These are phyloP conservation scores for Gryon sp. DNA, from an alignment of 1,140 invertebrate genomes.

Conservation along the genomic window DNA sequence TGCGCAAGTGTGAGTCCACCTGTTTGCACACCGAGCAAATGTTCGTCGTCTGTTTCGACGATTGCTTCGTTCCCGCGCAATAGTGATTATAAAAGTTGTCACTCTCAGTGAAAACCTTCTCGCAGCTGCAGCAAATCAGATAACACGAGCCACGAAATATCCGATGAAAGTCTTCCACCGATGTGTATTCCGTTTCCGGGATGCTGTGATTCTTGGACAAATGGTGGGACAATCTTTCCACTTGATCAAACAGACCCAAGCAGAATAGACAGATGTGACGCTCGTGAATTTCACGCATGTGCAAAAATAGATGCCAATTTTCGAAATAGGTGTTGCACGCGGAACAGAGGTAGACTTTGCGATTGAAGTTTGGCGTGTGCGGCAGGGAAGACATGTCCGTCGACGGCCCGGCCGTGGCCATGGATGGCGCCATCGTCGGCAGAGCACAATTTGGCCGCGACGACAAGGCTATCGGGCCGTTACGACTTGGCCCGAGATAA, in stretches of 20 bases:
- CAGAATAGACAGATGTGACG: slow-evolving; percentile 89
- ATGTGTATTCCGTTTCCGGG: slow-evolving; percentile 83
- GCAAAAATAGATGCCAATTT: slow-evolving; percentile 90
- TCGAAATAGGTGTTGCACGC: slow-evolving; percentile 89
- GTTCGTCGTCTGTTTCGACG: slow-evolving; percentile 22
- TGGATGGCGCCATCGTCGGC: slow-evolving; percentile 35
- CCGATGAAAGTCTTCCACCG: slow-evolving; percentile 83
- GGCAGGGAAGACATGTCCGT: slow-evolving; percentile 80
- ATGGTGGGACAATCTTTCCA: slow-evolving; percentile 88
- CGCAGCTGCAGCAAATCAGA: slow-evolving; percentile 88
- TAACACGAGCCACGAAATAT: slow-evolving; percentile 84
- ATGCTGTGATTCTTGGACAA: slow-evolving; percentile 87
- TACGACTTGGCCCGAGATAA: slow-evolving; percentile 7
- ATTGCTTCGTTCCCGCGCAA: slow-evolving; percentile 76
- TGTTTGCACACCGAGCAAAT: slow-evolving; percentile 74
- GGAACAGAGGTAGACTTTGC: slow-evolving; percentile 88
- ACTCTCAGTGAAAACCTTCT: slow-evolving; percentile 85
- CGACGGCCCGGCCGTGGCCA: slow-evolving; percentile 72
- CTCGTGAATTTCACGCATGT: slow-evolving; percentile 88
- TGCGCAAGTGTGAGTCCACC: slow-evolving; percentile 68
- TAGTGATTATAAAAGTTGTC: slow-evolving; percentile 87
- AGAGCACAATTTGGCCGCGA: slow-evolving; percentile 75
- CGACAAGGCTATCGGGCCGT: neutral
- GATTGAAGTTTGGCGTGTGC: slow-evolving; percentile 79
- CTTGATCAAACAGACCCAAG: slow-evolving; percentile 87